These are phyloP conservation scores for Hedychridium roseum DNA, from an alignment of 2,888 invertebrate genomes.

Conservation along the genomic window DNA sequence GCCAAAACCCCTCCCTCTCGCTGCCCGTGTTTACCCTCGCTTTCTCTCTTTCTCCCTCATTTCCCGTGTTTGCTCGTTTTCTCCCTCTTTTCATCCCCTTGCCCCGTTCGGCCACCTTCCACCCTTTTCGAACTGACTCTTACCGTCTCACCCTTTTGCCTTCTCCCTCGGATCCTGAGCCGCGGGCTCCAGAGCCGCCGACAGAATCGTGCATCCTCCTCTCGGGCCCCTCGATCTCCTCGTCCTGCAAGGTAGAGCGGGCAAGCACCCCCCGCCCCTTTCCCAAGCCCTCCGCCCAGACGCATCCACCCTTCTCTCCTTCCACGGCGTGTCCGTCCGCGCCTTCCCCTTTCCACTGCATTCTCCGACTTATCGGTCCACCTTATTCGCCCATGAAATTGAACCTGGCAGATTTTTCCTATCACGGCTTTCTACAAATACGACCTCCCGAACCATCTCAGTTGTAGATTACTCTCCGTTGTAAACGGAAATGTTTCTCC, in stretches of 20 bases:
- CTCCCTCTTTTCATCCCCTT: constrained; percentile 5
- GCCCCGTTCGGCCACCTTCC: constrained; percentile 3
- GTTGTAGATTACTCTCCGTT: too few species aligned
- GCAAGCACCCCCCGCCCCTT: constrained; percentile 15
- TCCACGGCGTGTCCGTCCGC: too few species aligned
- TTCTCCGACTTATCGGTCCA: too few species aligned
- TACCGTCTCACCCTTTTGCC: background rate
- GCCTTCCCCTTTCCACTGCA: too few species aligned
- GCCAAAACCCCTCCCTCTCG: constrained; percentile 8
- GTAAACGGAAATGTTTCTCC: too few species aligned
- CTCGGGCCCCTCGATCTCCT: constrained; percentile 15
- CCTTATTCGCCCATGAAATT: too few species aligned
- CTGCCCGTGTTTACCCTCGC: constrained; percentile 5
- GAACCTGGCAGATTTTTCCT: too few species aligned
- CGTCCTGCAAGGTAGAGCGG: too few species aligned
- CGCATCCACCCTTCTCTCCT: too few species aligned
- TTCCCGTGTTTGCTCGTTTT: constrained; percentile 9
- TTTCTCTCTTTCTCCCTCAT: constrained; percentile 5
- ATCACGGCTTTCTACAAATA: too few species aligned
- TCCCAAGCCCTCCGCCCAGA: too few species aligned
- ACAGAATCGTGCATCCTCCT: constrained; percentile 17
- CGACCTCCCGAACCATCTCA: too few species aligned
- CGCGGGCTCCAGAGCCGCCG: constrained; percentile 21
- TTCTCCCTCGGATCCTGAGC: background rate
- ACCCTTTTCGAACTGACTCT: background rate